Conservation (phyloP, 1,140 invertebrate genomes). For the Neodiprion pinetum region DNA sequence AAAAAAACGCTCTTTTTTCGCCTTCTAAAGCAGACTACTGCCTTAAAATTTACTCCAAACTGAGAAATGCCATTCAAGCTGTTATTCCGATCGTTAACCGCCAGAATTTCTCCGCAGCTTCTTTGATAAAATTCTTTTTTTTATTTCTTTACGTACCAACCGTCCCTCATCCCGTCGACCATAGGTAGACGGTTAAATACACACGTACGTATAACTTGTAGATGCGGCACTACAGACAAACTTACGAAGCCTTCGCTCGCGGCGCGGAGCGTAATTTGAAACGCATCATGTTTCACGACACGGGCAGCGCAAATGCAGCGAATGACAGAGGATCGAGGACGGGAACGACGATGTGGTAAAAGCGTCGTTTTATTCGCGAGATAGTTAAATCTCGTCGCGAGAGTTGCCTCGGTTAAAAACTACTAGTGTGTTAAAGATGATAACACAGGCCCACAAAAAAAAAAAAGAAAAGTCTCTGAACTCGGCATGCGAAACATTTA, state of each 20-base stretch:
- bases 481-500: background rate
- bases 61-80: no score
- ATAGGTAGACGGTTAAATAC: background rate
- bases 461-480: background rate
- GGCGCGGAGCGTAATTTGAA: background rate
- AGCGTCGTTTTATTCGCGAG: no score
- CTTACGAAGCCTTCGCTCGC: no score
- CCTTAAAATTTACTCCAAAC: no score
- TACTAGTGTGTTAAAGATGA: background rate
- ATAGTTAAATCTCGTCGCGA: no score
- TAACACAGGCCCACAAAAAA: background rate
- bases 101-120: no score
- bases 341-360: no score
- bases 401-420: no score
- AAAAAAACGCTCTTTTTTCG: no score
- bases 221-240: background rate
- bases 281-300: background rate
- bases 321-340: background rate
- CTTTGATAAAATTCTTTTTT: background rate
- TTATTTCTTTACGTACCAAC: background rate
- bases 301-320: background rate
- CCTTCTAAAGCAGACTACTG: no score
- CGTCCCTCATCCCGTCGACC: background rate
- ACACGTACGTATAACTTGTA: no score
- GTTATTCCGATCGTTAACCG: no score